Evolutionary conservation across 1,140 invertebrate species (phyloP), one percentile per base, ranked within the genome.

Genomic region (Drosophila suzukii): DNA sequence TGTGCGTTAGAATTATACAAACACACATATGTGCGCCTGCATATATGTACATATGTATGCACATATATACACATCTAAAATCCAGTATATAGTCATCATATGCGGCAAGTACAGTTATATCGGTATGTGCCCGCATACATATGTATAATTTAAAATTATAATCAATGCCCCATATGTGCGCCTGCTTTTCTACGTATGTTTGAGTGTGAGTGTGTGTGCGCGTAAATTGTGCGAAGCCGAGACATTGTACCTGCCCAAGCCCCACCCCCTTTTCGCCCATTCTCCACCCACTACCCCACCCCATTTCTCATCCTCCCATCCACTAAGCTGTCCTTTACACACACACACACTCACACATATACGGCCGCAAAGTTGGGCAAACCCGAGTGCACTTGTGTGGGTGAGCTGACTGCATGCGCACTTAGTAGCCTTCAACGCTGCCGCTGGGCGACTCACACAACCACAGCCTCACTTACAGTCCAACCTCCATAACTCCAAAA

Each of bases 141-240:
- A 73, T 78, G 63, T 70, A 84, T 89, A 90, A 85, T 88, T 88
- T 88, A 89, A 89, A 89, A 89, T 88, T 88, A 88, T 88, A 89
- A 88, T 88, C 84, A 88, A 89, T 81, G 84, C 70, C 66, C 66
- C 58, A 58, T 63, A 72, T 68, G 56, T 76, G 68, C 70, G 71
- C 72, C 71, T 88, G 62, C 83, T 76, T 86, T 65, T 65, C 58
- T 34, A 34, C 41, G 39, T 32, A 17, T 54, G 8, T 32, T 12
- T 54, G 2, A 20, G 7, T 53, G 36, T 11, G 63, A 47, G 58
- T 65, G n/a, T 43, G 59, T 89, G 71, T 72, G 71, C 75, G 83
- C 76, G 76, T 89, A 89, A 78, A 82, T 81, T 84, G 77, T 77
- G 80, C 73, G 62, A 78, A 72, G 47, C 77, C 73, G 84, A 89